phyloP scores from a whole-genome alignment of 1,140 invertebrate species.

The Bombus balteatus region DNA sequence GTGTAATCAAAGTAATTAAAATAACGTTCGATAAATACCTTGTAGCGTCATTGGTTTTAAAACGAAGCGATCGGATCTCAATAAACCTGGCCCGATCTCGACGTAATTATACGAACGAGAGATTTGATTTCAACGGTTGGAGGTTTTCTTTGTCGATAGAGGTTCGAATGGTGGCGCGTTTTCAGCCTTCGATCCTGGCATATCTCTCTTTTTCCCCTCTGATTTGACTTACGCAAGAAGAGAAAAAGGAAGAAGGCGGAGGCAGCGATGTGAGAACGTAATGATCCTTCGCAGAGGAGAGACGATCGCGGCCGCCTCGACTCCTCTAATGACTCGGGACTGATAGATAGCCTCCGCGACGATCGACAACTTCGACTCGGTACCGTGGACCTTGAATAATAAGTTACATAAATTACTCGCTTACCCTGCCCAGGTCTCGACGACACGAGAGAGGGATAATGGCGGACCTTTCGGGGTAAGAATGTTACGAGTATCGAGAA shows the following conservation, averaged over 20 bases:
- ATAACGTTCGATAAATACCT: not conserved
- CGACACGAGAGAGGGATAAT: constrained; percentile 18
- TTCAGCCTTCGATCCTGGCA: not conserved
- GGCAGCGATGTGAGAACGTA: constrained; percentile 44
- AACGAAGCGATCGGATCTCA: not conserved
- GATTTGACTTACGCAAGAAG: constrained; percentile 2
- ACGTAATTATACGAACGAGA: not conserved
- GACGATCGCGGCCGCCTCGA: constrained; percentile 28
- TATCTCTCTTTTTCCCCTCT: not conserved
- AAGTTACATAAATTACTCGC: constrained; percentile 56
- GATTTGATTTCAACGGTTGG: not conserved
- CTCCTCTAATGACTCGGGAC: constrained; percentile 51
- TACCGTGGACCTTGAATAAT: constrained; percentile 53
- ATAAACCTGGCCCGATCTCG: not conserved
- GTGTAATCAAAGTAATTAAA: not conserved
- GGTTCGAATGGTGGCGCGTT: not conserved
- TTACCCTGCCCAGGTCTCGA: not conserved
- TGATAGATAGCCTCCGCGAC: constrained; percentile 54
- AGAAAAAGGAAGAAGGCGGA: not conserved
- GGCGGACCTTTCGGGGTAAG: not conserved
- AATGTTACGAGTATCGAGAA: not conserved
- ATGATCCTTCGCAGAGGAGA: constrained; percentile 21
- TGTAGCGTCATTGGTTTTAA: not conserved
- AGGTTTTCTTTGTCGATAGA: not conserved
- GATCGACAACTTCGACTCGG: constrained; percentile 51